Base-by-base conservation (phyloP, 1,140 invertebrate species). In the Drosophila kepulauana region DNA sequence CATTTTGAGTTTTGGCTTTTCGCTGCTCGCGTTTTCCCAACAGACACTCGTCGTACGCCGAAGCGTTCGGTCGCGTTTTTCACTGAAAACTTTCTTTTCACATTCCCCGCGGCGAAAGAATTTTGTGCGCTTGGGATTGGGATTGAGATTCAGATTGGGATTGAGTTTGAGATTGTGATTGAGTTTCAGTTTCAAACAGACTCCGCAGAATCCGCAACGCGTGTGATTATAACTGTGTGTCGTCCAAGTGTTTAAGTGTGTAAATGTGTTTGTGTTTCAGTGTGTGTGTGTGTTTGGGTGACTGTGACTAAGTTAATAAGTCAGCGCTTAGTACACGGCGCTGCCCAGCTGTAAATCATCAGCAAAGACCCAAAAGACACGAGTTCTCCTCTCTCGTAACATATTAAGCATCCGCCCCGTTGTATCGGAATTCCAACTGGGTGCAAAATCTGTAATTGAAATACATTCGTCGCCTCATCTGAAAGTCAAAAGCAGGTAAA, bases 361-460 rank as follows among this genome's bases (percentile, higher is more conserved):
- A 20, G 11, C 16, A 68, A 33, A 68, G 56, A 61, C 45, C 65
- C n/a, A 8, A 16, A 51, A n/a, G n/a, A 30, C n/a, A 33, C 51
- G n/a, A 8, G 51, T 13, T 35, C 13, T 35, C 28, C 20, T 25
- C 3, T 25, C 20, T 25, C 3, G 3, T 25, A 25, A 25, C 20
- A 25, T 25, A 54, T 54, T 54, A 33, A n/a, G 8, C 5, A 54
- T 33, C 13, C 51, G 28, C 25, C 6, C 28, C 7, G 28, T 35
- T 33, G 30, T 54, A 71, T 46, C 30, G 46, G 51, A 54, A 69
- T 30, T 15, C 41, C 35, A 41, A 57, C 6, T 38, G 41, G 62
- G 84, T 88, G 80, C 84, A 87, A 80, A 87, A 87, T 87, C 78
- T 88, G 84, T 75, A 75, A 87, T 87, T 88, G 73, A 87, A 89